Conservation (phyloP, 35 echinoderm and acorn worm genomes). For the Ophioderma brevispina region DNA sequence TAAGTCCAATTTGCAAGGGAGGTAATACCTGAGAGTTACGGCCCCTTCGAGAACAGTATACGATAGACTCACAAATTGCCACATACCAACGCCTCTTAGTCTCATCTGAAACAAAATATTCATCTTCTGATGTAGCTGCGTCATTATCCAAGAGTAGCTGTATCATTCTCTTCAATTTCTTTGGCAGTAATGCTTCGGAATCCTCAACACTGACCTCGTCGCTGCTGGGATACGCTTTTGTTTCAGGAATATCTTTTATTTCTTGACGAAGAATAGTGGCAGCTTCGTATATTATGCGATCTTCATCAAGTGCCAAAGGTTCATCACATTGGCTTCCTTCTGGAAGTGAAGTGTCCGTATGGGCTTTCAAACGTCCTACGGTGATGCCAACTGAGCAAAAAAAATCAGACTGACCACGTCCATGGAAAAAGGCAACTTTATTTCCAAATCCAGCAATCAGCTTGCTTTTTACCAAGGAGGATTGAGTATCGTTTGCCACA, state of each 20-base stretch:
- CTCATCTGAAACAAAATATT: not conserved
- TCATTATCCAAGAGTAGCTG: not conserved
- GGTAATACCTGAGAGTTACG: not conserved
- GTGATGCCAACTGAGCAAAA: not conserved
- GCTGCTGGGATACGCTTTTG: not conserved
- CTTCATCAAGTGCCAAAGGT: not conserved
- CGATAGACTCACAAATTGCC: not conserved
- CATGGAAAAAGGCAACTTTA: not conserved
- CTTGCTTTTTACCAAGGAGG: not conserved
- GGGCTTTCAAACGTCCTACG: too few relatives aligned
- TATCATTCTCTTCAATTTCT: not conserved
- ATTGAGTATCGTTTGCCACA: too few relatives aligned
- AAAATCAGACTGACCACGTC: not conserved
- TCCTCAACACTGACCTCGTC: not conserved
- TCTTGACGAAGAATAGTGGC: not conserved
- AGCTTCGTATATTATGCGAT: not conserved
- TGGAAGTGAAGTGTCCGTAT: not conserved
- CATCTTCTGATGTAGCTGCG: not conserved
- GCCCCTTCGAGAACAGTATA: not conserved
- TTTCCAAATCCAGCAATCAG: not conserved
- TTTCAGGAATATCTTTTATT: not conserved
- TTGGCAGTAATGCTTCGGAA: not conserved
- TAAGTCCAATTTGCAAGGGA: slow-evolving; percentile 6
- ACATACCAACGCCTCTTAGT: not conserved
- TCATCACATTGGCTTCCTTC: not conserved